These are phyloP conservation scores for Rhinatrema bivittatum DNA, from an alignment of 2,797 vertebrate genomes.

Conservation along the genomic window DNA sequence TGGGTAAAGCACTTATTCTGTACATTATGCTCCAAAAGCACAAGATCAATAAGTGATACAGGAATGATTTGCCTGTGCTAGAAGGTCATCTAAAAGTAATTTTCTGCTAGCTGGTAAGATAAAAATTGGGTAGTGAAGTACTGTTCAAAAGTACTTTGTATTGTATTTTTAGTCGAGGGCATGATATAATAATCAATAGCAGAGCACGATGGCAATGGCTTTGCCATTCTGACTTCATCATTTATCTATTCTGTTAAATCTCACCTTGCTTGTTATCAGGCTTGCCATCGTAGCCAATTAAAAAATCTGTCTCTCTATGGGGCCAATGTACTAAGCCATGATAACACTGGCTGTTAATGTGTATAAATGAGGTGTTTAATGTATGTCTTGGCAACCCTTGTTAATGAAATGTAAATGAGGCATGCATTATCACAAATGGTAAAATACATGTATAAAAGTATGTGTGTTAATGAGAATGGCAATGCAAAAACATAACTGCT, in stretches of 20 bases:
- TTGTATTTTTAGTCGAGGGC: constrained; percentile 35
- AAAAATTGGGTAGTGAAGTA: constrained; percentile 25
- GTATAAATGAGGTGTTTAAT: too few species aligned
- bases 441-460: too few species aligned
- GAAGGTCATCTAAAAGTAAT: constrained; percentile 23
- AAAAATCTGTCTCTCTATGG: constrained; percentile 11
- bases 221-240: constrained; percentile 23
- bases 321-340: too few species aligned
- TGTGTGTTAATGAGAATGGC: too few species aligned
- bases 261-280: constrained; percentile 19
- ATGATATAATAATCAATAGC: constrained; percentile 37
- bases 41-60: constrained; percentile 26
- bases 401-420: too few species aligned
- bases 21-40: constrained; percentile 17
- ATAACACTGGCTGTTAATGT: too few species aligned
- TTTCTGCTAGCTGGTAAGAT: constrained; percentile 14
- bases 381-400: too few species aligned
- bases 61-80: constrained; percentile 17
- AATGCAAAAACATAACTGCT: too few species aligned
- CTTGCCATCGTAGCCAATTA: constrained; percentile 21
- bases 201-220: constrained; percentile 28
- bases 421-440: too few species aligned
- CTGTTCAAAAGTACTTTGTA: constrained; percentile 21
- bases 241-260: constrained; percentile 27
- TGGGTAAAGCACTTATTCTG: background rate